A percentile compares a stretch with the other conserved stretches of the same genome.
phyloP scores from a whole-genome alignment of 1,140 invertebrate species.

The Calephelis virginiensis region DNA sequence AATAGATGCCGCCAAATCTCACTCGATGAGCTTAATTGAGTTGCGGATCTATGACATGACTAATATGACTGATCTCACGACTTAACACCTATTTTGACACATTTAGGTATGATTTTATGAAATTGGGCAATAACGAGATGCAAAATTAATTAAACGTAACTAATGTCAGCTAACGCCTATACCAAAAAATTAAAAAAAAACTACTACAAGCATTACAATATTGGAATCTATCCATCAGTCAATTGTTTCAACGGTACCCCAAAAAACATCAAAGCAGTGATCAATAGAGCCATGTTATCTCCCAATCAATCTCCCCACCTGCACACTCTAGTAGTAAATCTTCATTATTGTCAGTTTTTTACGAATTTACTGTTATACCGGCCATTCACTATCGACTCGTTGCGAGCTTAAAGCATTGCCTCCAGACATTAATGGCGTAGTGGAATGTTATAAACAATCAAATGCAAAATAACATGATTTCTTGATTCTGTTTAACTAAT shows the following conservation, averaged over 20 bases:
- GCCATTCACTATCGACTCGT: constrained; percentile 35
- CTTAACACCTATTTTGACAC: too few species aligned
- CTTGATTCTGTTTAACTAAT: constrained; percentile 24
- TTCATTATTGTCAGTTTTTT: constrained; percentile 62
- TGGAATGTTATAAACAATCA: constrained; percentile 43
- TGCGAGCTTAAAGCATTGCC: constrained; percentile 32
- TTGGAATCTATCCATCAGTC: background rate
- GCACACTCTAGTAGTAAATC: constrained; percentile 54
- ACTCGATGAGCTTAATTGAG: too few species aligned
- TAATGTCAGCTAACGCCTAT: too few species aligned
- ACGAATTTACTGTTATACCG: constrained; percentile 56
- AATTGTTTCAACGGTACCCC: constrained; percentile 21
- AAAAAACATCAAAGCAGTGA: constrained; percentile 33
- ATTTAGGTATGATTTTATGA: too few species aligned
- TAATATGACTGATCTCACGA: too few species aligned
- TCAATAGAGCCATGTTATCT: constrained; percentile 47
- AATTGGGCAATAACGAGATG: too few species aligned
- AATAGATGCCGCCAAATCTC: too few species aligned
- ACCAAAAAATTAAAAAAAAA: too few species aligned
- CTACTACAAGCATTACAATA: too few species aligned
- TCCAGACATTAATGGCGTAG: constrained; percentile 36
- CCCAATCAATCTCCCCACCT: constrained; percentile 59
- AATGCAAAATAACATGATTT: constrained; percentile 33
- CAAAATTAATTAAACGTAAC: too few species aligned
- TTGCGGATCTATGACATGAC: too few species aligned